Conservation (phyloP, 2,888 invertebrate genomes). For the Pasiphila rectangulata region DNA sequence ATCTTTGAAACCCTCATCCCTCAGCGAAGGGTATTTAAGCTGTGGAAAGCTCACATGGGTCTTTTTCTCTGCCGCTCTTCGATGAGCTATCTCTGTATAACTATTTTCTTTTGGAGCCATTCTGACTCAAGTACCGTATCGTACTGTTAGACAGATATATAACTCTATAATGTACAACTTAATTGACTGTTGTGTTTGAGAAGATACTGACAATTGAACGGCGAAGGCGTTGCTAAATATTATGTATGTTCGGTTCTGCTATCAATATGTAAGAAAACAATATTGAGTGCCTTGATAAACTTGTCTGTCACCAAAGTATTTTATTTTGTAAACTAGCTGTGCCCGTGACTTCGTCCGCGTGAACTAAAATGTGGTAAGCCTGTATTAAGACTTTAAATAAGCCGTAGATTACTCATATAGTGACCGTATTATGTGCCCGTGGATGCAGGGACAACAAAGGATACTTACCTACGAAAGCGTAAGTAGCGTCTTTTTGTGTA, state of each 20-base stretch:
- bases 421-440: no score
- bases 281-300: background rate
- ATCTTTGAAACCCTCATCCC: slow-evolving; percentile 58
- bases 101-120: slow-evolving; percentile 44
- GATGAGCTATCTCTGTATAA: slow-evolving; percentile 44
- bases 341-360: no score
- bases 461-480: no score
- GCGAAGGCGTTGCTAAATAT: slow-evolving; percentile 15
- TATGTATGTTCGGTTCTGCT: slow-evolving; percentile 10
- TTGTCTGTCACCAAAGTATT: background rate
- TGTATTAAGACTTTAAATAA: no score
- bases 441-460: no score
- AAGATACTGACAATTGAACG: slow-evolving; percentile 11
- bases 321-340: background rate
- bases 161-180: no score
- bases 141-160: no score
- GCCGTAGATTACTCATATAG: no score
- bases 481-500: no score
- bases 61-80: slow-evolving; percentile 50
- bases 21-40: slow-evolving; percentile 71
- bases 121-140: no score
- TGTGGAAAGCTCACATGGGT: slow-evolving; percentile 71
- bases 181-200: background rate
- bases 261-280: slow-evolving; percentile 5
- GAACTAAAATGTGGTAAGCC: no score